phyloP scores from a whole-genome alignment of 2,113 vertebrate genomes.

The Talpa occidentalis region DNA sequence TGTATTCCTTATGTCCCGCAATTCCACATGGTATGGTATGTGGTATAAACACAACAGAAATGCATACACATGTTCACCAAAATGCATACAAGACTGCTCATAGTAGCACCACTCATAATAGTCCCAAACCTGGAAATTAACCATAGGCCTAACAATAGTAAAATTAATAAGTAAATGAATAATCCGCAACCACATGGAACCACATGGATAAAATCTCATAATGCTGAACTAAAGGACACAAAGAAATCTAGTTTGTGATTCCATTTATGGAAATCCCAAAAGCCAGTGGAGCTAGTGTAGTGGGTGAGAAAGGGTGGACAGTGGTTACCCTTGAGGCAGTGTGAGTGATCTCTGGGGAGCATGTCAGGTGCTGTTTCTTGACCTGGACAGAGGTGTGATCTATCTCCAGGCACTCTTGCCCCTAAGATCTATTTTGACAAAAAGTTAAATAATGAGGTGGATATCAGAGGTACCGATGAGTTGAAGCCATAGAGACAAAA shows the following conservation, averaged over 20 bases:
- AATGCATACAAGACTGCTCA: background rate
- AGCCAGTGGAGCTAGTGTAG: background rate
- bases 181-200: background rate
- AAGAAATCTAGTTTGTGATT: background rate
- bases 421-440: background rate
- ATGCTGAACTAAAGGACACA: background rate
- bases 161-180: background rate
- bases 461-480: background rate
- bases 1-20: background rate
- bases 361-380: background rate
- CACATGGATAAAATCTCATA: background rate
- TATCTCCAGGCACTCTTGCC: background rate
- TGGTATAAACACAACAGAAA: constrained; percentile 19
- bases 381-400: background rate
- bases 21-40: background rate
- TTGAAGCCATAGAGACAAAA: background rate
- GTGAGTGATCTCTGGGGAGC: too few species aligned
- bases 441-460: background rate
- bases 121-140: background rate
- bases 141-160: background rate
- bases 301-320: background rate
- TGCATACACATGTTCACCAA: background rate
- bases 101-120: background rate
- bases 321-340: background rate
- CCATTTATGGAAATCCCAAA: background rate